phyloP scores from a whole-genome alignment of 1,140 invertebrate species.

The Papilio polyxenes region DNA sequence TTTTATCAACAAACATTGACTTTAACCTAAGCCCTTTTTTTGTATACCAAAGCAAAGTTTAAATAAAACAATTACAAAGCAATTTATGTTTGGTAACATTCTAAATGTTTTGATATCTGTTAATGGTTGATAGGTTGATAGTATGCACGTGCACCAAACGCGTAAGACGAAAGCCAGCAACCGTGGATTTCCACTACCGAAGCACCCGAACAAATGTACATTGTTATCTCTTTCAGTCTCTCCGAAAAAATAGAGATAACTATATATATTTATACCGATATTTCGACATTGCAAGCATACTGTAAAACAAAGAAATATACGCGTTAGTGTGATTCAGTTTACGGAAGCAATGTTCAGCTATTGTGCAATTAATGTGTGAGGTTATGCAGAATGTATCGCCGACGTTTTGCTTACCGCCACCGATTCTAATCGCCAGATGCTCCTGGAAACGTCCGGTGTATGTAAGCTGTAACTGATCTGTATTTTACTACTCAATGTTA shows the following conservation, averaged over 20 bases:
- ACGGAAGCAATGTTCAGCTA: constrained; percentile 18
- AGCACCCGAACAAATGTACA: not conserved
- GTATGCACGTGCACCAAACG: constrained; percentile 20
- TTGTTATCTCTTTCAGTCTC: not conserved
- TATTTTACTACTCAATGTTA: not conserved
- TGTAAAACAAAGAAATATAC: constrained; percentile 3
- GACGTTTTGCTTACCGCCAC: not conserved
- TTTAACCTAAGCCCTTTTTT: not conserved
- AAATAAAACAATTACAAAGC: constrained; percentile 19
- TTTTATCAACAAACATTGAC: not conserved
- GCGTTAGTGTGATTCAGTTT: not conserved
- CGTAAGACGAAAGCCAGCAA: constrained; percentile 13
- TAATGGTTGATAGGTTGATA: constrained; percentile 24
- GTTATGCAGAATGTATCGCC: constrained; percentile 23
- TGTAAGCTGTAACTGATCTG: not conserved
- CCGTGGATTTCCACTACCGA: not conserved
- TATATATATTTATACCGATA: not conserved
- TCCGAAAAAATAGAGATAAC: not conserved
- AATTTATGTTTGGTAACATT: constrained; percentile 1
- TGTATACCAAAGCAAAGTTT: not conserved
- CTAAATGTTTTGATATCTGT: constrained; percentile 31
- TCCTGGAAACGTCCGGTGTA: not conserved
- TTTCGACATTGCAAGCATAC: not conserved
- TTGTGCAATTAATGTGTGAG: constrained; percentile 27
- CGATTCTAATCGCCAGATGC: constrained; percentile 2